Conservation (phyloP, 1,140 invertebrate species). For the Mizuhopecten yessoensis region DNA sequence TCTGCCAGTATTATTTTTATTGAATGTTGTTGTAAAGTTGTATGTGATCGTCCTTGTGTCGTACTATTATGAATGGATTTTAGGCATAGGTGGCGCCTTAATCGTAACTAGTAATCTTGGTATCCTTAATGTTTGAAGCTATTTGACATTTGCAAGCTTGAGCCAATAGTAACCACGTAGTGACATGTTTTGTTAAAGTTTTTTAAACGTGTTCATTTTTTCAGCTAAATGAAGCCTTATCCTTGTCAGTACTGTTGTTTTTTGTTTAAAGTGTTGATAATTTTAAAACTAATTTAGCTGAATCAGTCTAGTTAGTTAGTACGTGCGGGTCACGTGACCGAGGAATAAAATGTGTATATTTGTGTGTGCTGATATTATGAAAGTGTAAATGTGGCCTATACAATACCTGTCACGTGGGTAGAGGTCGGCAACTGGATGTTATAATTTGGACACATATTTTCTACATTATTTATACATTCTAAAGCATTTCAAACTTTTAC, state of each 20-base stretch:
- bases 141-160: slow-evolving; percentile 6
- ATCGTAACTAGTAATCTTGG: not conserved
- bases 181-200: not conserved
- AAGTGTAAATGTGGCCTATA: slow-evolving; percentile 16
- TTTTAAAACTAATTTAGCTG: slow-evolving; percentile 36
- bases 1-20: slow-evolving; percentile 20
- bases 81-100: slow-evolving; percentile 9
- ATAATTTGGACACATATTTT: no score
- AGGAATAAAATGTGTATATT: not conserved
- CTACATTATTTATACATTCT: no score
- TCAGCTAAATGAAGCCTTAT: slow-evolving; percentile 33
- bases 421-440: not conserved
- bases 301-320: not conserved
- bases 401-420: not conserved
- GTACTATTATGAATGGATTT: slow-evolving; percentile 28
- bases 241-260: not conserved
- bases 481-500: no score
- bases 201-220: slow-evolving; percentile 33
- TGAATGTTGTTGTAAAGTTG: not conserved
- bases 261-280: not conserved
- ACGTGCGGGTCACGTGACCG: slow-evolving; percentile 36
- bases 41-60: not conserved
- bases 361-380: slow-evolving; percentile 5
- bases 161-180: not conserved
- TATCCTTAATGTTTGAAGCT: not conserved